Base-by-base conservation (phyloP, 2,888 invertebrate genomes). In the Callimorpha dominula region DNA sequence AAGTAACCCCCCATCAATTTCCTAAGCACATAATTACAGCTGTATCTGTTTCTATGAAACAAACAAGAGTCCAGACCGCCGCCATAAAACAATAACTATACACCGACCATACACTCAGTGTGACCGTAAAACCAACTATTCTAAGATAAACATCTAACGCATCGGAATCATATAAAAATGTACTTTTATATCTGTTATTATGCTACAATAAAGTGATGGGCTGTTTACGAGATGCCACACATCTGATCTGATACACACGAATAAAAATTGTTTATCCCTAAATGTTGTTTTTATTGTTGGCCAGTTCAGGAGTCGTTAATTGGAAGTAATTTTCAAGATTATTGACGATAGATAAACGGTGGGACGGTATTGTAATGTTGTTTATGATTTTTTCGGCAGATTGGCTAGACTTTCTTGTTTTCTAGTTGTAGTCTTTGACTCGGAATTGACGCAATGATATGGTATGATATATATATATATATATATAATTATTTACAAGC, bases 171-270 rank as follows among this genome's bases (percentile, higher is more conserved):
- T 90, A 92, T 92, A 91, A 93, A 92, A 92, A 87, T 87, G 90
- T 90, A 91, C 93, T 91, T 84, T 92, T 88, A 90, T 90, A 87
- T 88, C 89, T 87, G 93, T 93, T 94, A 95, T 94, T 92, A 94
- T 91, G 88, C 87, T 88, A 85, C 91, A 92, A 93, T 95, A 95
- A 95, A 84, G 72, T 31, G 67, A 70, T 74, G 68, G 65, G 60
- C 63, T 68, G 74, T 74, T 74, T 66, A 73, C 49, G 71, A 71
- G 80, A 50, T 81, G 78, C 82, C 78, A 81, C 88, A 91, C 91
- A 91, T 91, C 90, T 68, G 54, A 65, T 74, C 54, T 57, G n/a
- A 64, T 64, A 54, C 72, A 5, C 1, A 68, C 66, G 60, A 80
- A 83, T 84, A 83, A 83, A 83, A 83, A 78, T 76, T 83, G 82